Evolutionary conservation across 2,113 vertebrate species (phyloP), one percentile per base, ranked within the genome.

Genomic region (Furnarius figulus): DNA sequence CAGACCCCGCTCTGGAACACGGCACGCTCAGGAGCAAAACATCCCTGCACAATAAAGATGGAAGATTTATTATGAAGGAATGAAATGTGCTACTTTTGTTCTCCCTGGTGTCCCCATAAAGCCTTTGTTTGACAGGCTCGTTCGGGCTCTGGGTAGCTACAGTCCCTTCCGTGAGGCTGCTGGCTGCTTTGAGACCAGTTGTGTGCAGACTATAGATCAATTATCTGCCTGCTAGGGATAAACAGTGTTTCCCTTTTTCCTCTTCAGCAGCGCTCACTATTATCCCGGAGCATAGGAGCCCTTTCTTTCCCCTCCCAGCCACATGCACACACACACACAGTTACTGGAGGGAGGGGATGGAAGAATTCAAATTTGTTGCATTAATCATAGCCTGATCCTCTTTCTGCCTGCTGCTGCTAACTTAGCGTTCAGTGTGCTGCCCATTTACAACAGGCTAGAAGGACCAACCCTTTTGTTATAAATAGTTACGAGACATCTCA

Each of bases 31-130:
- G 94, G 90, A 96, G 84, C 80, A 58, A 87, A 94, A 67, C 92
- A 94, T 87, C 94, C 94, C 82, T 9, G 46, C 93, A 88, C 94
- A 95, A 87, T 97, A 90, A 91, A 96, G 93, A 95, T 79, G 72
- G 90, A 82, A 97, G 93, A 97, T 97, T 96, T 97, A 97, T 97
- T 95, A 71, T 8, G 86, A 95, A 95, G 91, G 97, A 94, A 96
- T 73, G 73, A 89, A 95, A 95, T 61, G 92, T 92, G 94, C 94
- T 95, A 83, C 93, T 96, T 96, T 86, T 84, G 75, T 79, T 97
- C 95, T 97, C 96, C 93, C 95, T 73, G 62, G 95, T 96, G 90
- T 96, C 93, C 93, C 86, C 72, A 72, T 93, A 97, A 96, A 95
- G 95, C 89, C 89, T 97, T 90, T 92, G 92, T 95, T 84, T 96